Evolutionary conservation across 2,888 invertebrate genomes (phyloP), one percentile per base, ranked within the genome.

Genomic region (Nomada fabriciana): DNA sequence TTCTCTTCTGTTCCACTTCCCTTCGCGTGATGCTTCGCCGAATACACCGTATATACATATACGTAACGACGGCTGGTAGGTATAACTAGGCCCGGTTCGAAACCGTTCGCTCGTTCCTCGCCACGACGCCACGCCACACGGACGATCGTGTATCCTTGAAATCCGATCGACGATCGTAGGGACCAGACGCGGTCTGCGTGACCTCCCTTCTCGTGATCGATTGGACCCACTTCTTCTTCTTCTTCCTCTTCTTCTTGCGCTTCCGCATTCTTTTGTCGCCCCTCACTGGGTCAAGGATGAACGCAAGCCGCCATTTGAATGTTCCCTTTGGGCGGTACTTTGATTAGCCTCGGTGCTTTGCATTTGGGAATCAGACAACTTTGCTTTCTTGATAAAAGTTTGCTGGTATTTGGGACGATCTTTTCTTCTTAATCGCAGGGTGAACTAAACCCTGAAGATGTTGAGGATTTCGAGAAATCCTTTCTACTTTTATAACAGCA

Each of bases 1-100:
- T 94, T 94, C 94, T 94, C 94, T 93, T 94, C 91, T 93, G 94
- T 93, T 92, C 94, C 92, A 94, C 94, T 94, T 94, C 89, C 89
- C 90, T 81, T 82, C 81, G 80, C 72, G 80, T 86, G 80, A 80
- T 86, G 80, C 83, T 86, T 20, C 89, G 83, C 85, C 84, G 89
- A 36, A 84, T 85, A 84, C 84, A 50, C 50, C 25, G n/a, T 79
- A 69, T 89, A 90, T 86, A 68, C 52, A n/a, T 79, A 69, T 86
- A 68, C 52, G 71, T 79, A 89, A 90, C 89, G 67, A 74, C 57
- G 85, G 74, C 86, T 84, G 88, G 84, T 81, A 80, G 90, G 92
- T 93, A 93, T 93, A 93, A 92, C 93, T 92, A 91, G 91, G 91
- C 90, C 88, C 90, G 89, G 84, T 85, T 89, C 89, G 90, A 91